Percentiles rank a stretch among this genome's conserved stretches.
Evolutionary conservation across 2,113 vertebrate genomes (phyloP).

Genomic region (Istiophorus platypterus): DNA sequence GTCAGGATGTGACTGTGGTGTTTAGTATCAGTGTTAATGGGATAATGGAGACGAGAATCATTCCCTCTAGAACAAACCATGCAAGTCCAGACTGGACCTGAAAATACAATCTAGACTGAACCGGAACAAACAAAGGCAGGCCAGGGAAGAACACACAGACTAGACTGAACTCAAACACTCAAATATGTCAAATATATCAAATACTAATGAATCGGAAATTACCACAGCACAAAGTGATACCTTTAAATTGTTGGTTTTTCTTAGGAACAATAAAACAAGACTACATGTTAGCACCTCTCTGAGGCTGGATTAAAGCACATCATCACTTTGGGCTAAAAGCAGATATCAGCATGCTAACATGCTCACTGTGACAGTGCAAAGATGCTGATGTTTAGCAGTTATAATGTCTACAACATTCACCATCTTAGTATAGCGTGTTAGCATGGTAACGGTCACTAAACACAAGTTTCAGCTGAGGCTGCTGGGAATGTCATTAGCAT

Average conservation of each 20-base stretch:
- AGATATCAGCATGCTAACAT: slow-evolving; percentile 10
- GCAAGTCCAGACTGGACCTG: slow-evolving; percentile 27
- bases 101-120: slow-evolving; percentile 23
- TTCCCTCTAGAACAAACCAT: slow-evolving; percentile 40
- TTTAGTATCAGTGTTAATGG: slow-evolving; percentile 62
- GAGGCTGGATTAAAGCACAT: not conserved
- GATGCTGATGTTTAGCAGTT: not conserved
- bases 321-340: slow-evolving; percentile 1
- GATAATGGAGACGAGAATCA: slow-evolving; percentile 48
- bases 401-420: not conserved
- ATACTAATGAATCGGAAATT: not conserved
- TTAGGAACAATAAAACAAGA: not conserved
- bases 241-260: not conserved
- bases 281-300: not conserved
- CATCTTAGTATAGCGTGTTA: not conserved
- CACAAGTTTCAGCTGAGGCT: not conserved
- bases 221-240: not conserved
- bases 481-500: no score
- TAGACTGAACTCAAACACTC: not conserved
- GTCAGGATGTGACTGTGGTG: slow-evolving; percentile 46
- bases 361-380: not conserved
- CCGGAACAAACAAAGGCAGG: not conserved
- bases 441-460: not conserved
- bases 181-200: no score
- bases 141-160: not conserved